Evolutionary conservation across 92 coral and sea anemone species (phyloP).

Genomic region (Scolanthus callimorphus): DNA sequence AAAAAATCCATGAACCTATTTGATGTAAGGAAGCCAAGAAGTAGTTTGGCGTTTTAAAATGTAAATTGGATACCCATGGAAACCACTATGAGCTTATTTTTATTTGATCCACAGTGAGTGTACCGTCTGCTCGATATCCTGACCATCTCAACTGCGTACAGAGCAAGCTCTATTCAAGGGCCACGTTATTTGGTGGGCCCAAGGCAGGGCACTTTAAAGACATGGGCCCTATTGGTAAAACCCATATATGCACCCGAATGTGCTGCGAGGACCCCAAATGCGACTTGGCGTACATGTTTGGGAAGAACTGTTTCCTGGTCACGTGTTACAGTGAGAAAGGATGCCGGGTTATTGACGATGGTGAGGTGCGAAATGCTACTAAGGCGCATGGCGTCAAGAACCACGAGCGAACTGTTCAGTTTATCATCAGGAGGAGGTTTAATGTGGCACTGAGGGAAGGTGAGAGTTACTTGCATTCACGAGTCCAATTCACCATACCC

Average conservation of each 20-base stretch:
- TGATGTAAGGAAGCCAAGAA: too few species aligned
- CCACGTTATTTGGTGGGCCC: conserved; percentile 72
- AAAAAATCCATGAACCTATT: too few species aligned
- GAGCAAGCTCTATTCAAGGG: conserved; percentile 75
- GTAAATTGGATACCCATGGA: too few species aligned
- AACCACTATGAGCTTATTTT: not conserved
- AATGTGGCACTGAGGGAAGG: conserved; percentile 81
- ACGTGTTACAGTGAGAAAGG: conserved; percentile 76
- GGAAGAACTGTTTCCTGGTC: conserved; percentile 88
- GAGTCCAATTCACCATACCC: too few species aligned
- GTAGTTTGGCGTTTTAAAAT: too few species aligned
- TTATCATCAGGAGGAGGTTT: conserved; percentile 77
- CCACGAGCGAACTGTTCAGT: conserved; percentile 72
- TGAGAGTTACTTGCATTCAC: too few species aligned
- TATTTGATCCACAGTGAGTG: conserved; percentile 49
- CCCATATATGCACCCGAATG: conserved; percentile 86
- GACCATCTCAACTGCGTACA: conserved; percentile 92
- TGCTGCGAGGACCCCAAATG: conserved; percentile 95
- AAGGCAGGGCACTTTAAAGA: conserved; percentile 93
- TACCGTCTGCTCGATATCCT: conserved; percentile 95
- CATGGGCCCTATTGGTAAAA: conserved; percentile 81
- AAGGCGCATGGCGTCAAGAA: conserved; percentile 15
- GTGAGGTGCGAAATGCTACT: not conserved
- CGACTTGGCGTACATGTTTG: conserved; percentile 94
- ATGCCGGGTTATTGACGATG: conserved; percentile 68